A percentile compares a stretch with the other conserved stretches of the same genome.
Conservation (phyloP, 1,140 invertebrate species). For the Eurosta solidaginis region DNA sequence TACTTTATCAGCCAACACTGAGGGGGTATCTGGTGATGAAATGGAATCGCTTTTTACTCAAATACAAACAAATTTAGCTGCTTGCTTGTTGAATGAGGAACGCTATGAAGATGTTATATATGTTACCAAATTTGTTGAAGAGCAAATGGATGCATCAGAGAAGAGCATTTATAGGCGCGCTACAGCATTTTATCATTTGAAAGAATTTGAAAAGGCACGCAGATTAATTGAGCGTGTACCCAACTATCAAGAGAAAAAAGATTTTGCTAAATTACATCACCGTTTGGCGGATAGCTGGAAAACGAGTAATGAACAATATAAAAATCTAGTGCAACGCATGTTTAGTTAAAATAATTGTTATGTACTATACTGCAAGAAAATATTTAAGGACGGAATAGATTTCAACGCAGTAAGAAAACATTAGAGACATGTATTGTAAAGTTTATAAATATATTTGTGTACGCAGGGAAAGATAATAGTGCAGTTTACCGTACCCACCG, state of each 20-base stretch:
- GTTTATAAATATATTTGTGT: background rate
- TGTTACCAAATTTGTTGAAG: slow-evolving; percentile 53
- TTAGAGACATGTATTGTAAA: background rate
- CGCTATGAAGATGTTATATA: slow-evolving; percentile 57
- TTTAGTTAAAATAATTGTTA: slow-evolving; percentile 47
- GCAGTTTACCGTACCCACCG: no score
- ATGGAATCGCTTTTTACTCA: slow-evolving; percentile 48
- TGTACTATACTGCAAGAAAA: background rate
- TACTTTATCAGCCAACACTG: slow-evolving; percentile 37
- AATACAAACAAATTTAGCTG: slow-evolving; percentile 54
- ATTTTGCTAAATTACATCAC: slow-evolving; percentile 48
- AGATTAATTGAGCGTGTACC: slow-evolving; percentile 44
- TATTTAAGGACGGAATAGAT: background rate
- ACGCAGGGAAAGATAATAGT: no score
- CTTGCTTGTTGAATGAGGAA: slow-evolving; percentile 50
- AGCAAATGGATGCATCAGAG: slow-evolving; percentile 43
- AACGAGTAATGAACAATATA: slow-evolving; percentile 49
- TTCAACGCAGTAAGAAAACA: no score
- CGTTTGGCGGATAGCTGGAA: slow-evolving; percentile 48
- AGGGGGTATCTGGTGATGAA: slow-evolving; percentile 42
- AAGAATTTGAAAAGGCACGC: slow-evolving; percentile 54
- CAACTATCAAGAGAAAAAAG: slow-evolving; percentile 51
- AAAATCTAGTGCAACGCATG: slow-evolving; percentile 56
- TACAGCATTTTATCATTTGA: slow-evolving; percentile 47
- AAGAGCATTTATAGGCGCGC: slow-evolving; percentile 56